Evolutionary conservation across 2,888 invertebrate genomes (phyloP), one percentile per base, ranked within the genome.

Genomic region (Biston stratarius): DNA sequence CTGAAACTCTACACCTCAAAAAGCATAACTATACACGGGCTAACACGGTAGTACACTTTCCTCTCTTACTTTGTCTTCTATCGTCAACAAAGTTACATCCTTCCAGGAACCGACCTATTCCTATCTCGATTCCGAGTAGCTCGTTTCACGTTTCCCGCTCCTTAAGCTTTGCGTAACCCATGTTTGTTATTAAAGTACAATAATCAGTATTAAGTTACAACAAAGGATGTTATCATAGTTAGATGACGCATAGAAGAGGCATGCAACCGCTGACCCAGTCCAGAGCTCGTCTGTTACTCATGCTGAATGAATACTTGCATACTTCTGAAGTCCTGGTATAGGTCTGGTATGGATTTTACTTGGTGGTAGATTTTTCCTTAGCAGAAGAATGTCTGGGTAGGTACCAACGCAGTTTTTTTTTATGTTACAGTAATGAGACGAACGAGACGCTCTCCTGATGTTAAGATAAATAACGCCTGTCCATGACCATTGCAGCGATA

Each of bases 181-280:
- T 65, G 60, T 60, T 52, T 61, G 57, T 57, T 56, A 60, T 61
- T 51, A 61, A 65, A 64, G 38, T 38, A 11, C 48, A 53, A 67
- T 58, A 68, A 64, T 57, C 56, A 57, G 70, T 66, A 55, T 74
- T 59, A 58, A 58, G 71, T 74, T 74, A 56, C 72, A 71, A 74
- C 74, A 74, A 74, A 74, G 74, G 74, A 74, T 74, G 72, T 74
- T 74, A 70, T 74, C 67, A 61, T 68, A 62, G 47, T 44, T n/a
- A 12, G 58, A 42, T 74, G 74, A 74, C 67, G 59, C 74, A 74
- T 59, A 14, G 45, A n/a, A 33, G 42, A 45, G 40, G 52, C 52
- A 70, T 71, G 61, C 68, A 55, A 15, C 65, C 34, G 68, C 67
- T 74, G 74, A 74, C 72, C 72, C 64, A 71, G 24, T 74, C 57